Evolutionary conservation across 2,888 invertebrate genomes (phyloP).

Genomic region (Leptopterna dolabrata): DNA sequence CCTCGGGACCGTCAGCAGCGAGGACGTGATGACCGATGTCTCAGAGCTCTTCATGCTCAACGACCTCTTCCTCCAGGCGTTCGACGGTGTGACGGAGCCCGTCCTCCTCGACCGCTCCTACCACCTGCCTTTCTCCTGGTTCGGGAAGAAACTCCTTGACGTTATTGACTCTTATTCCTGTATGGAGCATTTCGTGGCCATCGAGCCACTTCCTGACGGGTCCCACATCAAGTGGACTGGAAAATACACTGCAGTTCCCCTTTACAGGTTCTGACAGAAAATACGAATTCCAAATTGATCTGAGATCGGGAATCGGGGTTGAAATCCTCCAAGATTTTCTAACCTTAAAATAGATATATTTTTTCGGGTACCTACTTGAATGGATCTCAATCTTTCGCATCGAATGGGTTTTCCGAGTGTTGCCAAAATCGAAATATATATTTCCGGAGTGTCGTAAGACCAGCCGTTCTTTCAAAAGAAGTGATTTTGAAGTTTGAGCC

Average conservation of each 20-base stretch:
- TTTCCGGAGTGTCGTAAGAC: no score
- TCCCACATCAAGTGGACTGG: conserved; percentile 40
- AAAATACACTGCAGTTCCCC: conserved; percentile 24
- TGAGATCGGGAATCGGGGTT: no score
- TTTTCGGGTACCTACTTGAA: no score
- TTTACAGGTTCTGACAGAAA: not conserved
- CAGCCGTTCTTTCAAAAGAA: no score
- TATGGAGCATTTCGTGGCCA: conserved; percentile 28
- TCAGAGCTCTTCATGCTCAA: conserved; percentile 45
- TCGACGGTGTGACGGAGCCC: conserved; percentile 52
- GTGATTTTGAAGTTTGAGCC: no score
- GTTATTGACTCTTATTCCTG: conserved; percentile 47
- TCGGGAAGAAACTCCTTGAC: conserved; percentile 55
- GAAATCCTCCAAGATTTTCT: no score
- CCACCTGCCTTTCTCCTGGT: conserved; percentile 57
- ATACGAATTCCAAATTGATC: no score
- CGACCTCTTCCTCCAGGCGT: conserved; percentile 49
- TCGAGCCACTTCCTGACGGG: conserved; percentile 1
- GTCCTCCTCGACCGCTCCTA: conserved; percentile 42
- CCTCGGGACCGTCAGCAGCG: not conserved
- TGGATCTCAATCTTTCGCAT: no score
- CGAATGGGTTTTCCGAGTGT: no score
- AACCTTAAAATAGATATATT: no score
- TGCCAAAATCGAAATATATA: no score
- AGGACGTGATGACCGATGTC: conserved; percentile 19